Base-by-base conservation (phyloP, 1,140 invertebrate species). In the Amphibalanus amphitrite region DNA sequence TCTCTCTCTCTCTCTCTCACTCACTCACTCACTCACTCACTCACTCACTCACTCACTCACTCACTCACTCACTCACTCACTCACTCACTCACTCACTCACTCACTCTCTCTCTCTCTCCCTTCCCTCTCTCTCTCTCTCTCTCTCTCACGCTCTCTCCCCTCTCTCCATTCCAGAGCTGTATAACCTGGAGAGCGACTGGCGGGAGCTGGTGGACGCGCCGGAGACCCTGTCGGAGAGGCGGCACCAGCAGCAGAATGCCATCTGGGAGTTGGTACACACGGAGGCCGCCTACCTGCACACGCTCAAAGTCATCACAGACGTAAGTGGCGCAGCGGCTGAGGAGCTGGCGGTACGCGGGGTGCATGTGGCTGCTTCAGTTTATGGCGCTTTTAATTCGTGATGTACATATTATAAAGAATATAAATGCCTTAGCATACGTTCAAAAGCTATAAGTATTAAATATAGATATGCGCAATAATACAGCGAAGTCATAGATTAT, bases 181-280 rank as follows among this genome's bases (percentile, higher is more conserved):
- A 67, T 28, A 67, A 26, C 26, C 65, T 90, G 71, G 89, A 91
- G 78, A 82, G 85, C 47, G 85, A 91, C 79, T 86, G 84, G 89
- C 84, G 85, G 69, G 80, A 80, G 74, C 84, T 88, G 72, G 86
- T 90, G 33, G 82, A 84, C 17, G 79, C 79, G 72, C 79, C 78
- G 71, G 77, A 80, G 75, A 79, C 82, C 69, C 82, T 92, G 77
- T 83, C 83, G 64, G 89, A 91, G 73, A 84, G 84, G 73, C 84
- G 87, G 71, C 85, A 88, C 73, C 89, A 93, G 77, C 92, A 94
- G 78, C 93, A 95, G 80, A 91, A 90, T 70, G 92, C 91, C 38
- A 86, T 95, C 69, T 95, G 93, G 93, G 93, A 95, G 78, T 80
- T 95, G 72, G 85, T 94, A 29, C 86, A 89, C 74, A 95, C 92